Evolutionary conservation across 1,140 invertebrate species (phyloP), one percentile per base, ranked within the genome.

Genomic region (Drosophila quadrilineata): DNA sequence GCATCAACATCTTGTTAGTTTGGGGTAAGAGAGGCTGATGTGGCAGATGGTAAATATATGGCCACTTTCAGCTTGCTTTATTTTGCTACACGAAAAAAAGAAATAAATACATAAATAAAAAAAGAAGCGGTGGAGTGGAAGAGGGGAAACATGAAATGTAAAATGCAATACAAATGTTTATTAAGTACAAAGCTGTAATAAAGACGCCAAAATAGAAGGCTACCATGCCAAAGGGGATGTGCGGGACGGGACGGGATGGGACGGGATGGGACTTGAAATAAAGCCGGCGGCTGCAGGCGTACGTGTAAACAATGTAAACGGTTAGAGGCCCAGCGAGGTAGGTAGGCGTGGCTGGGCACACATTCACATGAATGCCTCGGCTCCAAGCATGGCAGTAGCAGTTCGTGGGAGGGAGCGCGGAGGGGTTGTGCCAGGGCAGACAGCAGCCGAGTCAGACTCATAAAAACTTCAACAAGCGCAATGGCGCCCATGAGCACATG

Each of bases 401-500:
- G 46, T n/a, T 14, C 3, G 9, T 6, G 8, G 12, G 6, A 12
- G 28, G 4, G 4, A 10, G 52, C 16, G 9, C 38, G 17, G 17
- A 16, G 12, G 12, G 21, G 10, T 16, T 6, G 19, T 8, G 28
- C 4, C 16, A 24, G 21, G n/a, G n/a, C n/a, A 33, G 41, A 5
- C 14, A 10, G 74, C 52, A 54, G 65, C 41, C 35, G 33, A 48
- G 56, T 58, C 76, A 80, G 76, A 75, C 76, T 82, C 76, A 82
- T 82, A 80, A 80, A 80, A 80, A 80, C 76, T 80, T 80, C 71
- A 80, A 82, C 76, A 72, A 80, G 76, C 76, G 71, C 76, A 82
- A 80, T 82, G 68, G 76, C 63, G 82, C 76, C 76, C 76, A 82
- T 72, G 76, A 69, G 76, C 68, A 75, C 72, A 75, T 80, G 76